phyloP scores from a whole-genome alignment of 2,797 vertebrate genomes.

The Sphaeramia orbicularis region DNA sequence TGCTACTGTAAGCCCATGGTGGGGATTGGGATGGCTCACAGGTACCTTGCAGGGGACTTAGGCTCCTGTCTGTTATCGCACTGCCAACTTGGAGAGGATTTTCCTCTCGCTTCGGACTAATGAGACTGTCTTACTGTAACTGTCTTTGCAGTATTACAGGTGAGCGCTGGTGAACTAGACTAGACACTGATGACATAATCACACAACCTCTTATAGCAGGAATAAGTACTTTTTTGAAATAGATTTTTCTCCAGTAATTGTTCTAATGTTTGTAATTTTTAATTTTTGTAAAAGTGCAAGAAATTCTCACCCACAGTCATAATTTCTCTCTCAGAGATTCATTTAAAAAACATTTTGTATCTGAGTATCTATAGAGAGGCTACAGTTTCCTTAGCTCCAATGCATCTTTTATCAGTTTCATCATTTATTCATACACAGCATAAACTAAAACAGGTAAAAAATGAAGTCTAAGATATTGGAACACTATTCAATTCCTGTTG shows the following conservation, averaged over 20 bases:
- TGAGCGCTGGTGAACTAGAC: conserved; percentile 28
- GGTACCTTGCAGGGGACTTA: conserved; percentile 60
- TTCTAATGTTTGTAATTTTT: too few species aligned
- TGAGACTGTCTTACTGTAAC: conserved; percentile 44
- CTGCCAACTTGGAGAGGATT: conserved; percentile 52
- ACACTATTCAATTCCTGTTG: neutral
- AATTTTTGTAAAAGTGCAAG: too few species aligned
- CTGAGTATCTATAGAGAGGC: too few species aligned
- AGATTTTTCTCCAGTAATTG: too few species aligned
- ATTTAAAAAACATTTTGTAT: too few species aligned
- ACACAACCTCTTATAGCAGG: conserved; percentile 2
- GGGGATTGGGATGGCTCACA: conserved; percentile 73
- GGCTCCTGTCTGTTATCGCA: conserved; percentile 60
- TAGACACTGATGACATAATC: conserved; percentile 32
- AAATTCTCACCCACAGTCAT: too few species aligned
- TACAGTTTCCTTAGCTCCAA: too few species aligned
- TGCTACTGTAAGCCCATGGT: conserved; percentile 63
- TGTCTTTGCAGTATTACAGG: conserved; percentile 36
- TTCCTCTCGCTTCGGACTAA: conserved; percentile 46
- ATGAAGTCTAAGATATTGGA: neutral
- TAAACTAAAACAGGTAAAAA: neutral
- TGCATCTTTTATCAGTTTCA: neutral
- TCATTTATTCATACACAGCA: neutral
- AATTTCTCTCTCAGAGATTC: too few species aligned
- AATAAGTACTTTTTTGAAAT: too few species aligned